A percentile compares a stretch with the other conserved stretches of the same genome.
phyloP scores from a whole-genome alignment of 2,888 invertebrate species.

The Pyrochroa serraticornis region DNA sequence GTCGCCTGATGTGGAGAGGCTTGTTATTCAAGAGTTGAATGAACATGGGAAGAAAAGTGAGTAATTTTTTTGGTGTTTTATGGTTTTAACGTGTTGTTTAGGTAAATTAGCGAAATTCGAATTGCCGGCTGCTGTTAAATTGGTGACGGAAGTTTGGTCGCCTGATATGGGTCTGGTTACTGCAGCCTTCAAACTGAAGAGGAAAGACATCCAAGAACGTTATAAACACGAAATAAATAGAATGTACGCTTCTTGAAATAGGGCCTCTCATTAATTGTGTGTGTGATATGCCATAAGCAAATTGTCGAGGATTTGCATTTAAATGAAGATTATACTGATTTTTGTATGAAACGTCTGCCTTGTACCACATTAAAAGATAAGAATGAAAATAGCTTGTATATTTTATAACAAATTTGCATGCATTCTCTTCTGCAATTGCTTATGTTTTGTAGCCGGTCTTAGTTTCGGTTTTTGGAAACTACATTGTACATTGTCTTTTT shows the following conservation, averaged over 20 bases:
- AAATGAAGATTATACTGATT: constrained; percentile 10
- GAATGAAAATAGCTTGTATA: constrained; percentile 22
- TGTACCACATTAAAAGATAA: constrained; percentile 15
- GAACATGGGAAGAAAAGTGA: constrained; percentile 88
- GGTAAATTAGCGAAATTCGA: constrained; percentile 91
- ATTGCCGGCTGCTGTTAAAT: constrained; percentile 86
- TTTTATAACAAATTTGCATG: constrained; percentile 20
- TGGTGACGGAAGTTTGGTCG: constrained; percentile 94
- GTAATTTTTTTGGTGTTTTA: constrained; percentile 36
- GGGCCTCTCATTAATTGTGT: constrained; percentile 34
- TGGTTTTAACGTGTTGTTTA: constrained; percentile 53
- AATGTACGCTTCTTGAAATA: constrained; percentile 90
- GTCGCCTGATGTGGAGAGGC: constrained; percentile 74
- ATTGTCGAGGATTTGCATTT: constrained; percentile 38
- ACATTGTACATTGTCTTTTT: constrained; percentile 17
- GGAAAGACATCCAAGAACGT: constrained; percentile 93
- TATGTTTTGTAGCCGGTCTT: constrained; percentile 27
- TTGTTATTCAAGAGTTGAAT: constrained; percentile 80
- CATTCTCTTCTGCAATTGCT: constrained; percentile 34
- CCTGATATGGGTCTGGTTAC: constrained; percentile 97
- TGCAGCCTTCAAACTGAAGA: constrained; percentile 96
- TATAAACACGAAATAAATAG: constrained; percentile 92
- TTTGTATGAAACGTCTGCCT: constrained; percentile 17
- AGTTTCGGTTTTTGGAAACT: constrained; percentile 26
- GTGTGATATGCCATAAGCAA: constrained; percentile 38